Base-by-base conservation (phyloP, 2,888 invertebrate genomes). In the Iselma pallidipennis region DNA sequence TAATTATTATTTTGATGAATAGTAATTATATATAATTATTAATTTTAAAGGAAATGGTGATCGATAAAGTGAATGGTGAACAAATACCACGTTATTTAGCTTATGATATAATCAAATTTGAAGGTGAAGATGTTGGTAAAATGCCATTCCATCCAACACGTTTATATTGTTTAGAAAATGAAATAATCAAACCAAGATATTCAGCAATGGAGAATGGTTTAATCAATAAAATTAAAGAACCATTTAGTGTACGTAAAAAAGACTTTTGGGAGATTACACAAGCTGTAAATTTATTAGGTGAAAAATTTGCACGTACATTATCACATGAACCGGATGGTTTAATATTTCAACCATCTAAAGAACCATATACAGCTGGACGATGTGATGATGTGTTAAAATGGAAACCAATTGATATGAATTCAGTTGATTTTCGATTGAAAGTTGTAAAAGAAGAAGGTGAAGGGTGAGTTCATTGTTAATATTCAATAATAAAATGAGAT, bases 301-400 rank as follows among this genome's bases (percentile, higher is more conserved):
- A 93, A 49, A 94, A 94, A 76, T 98, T 99, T 82, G 88, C 91
- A 0, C 89, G 89, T 69, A 87, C 90, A 31, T 83, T 99, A 16
- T 86, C 89, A 0, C 99, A 99, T 78, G 97, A 98, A 80, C 97
- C 98, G 0, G 99, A 99, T 78, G 99, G 99, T 19, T 86, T 99
- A 12, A 96, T 99, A 75, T 99, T 98, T 80, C 99, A 99, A 79
- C 99, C 99, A 0, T 86, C 91, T 0, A 85, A 87, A 65, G 93
- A 92, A 90, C 89, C 91, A 0, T 99, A 99, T 78, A 84, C 85
- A 12, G 83, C 92, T 6, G 99, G 99, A 0, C 85, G 88, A 5
- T 96, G 94, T 74, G 84, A 86, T 31, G 88, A 90, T 49, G 94
- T 98, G 1, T 84, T 99, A 14, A 99, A 99, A 81, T 99, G 99